Evolutionary conservation across 2,888 invertebrate species (phyloP), one percentile per base, ranked within the genome.

Genomic region (Erynnis tages): DNA sequence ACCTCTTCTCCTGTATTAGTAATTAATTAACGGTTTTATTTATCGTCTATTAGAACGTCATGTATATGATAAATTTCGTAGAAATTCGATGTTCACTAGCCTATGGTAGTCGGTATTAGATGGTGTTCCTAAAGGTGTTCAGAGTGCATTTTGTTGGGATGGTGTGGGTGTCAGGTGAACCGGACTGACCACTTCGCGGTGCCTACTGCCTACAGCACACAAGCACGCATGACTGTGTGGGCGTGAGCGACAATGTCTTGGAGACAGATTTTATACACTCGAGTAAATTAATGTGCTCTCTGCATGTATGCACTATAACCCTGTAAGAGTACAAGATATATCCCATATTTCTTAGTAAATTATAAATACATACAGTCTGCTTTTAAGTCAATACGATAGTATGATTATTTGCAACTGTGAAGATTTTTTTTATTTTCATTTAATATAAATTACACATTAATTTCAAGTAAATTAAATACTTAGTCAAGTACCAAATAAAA

Each of bases 111-210:
- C n/a, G 17, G 13, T 40, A n/a, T n/a, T n/a, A 40, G 29, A 2
- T n/a, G 25, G 17, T 40, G 34, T 41, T 25, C 11, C n/a, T 35
- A 37, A 44, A 52, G 44, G 44, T 52, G 35, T 52, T 34, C 41
- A n/a, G 30, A 38, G 55, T 50, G 55, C 49, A 56, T 54, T 43
- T 48, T 53, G 57, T 70, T 65, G 61, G 66, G 62, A 62, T 81
- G 79, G 80, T 84, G 86, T 80, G 79, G 81, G 70, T 69, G 76
- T 69, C 63, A 65, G 61, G 68, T 65, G 69, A 82, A 86, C 87
- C 84, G 84, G 86, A 82, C 61, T 52, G 65, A 69, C 71, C 63
- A 62, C 69, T 71, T 68, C 34, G 40, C 29, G 30, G 11, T 16
- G 13, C 6, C 8, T 41, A 32, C 19, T 23, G 37, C 48, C 23